Conservation (phyloP, 2,888 invertebrate genomes). For the Lymantria dispar region DNA sequence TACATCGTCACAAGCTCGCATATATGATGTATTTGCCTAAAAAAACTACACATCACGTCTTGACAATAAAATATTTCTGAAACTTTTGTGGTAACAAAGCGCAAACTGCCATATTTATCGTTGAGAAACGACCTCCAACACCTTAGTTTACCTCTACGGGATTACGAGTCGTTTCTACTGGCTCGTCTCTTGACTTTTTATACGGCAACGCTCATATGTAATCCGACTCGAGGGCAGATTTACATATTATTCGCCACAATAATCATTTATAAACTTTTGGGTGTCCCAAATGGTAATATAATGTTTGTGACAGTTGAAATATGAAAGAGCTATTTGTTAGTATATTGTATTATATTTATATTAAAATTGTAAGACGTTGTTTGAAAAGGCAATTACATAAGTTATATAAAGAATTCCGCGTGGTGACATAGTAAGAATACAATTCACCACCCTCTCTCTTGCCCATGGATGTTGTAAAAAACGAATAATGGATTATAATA, state of each 20-base stretch:
- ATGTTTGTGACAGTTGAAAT: slow-evolving; percentile 18
- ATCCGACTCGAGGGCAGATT: slow-evolving; percentile 11
- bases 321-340: slow-evolving; percentile 14
- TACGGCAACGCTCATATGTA: slow-evolving; percentile 5
- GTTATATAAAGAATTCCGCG: too few species aligned
- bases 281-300: slow-evolving; percentile 14
- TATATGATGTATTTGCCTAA: background rate
- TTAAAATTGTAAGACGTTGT: too few species aligned
- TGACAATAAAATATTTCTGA: slow-evolving; percentile 31
- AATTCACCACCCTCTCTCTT: too few species aligned
- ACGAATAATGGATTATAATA: too few species aligned
- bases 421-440: too few species aligned
- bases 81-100: slow-evolving; percentile 30
- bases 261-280: slow-evolving; percentile 31
- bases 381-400: background rate
- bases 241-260: slow-evolving; percentile 31
- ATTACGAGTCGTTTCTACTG: slow-evolving; percentile 32
- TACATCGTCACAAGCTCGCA: background rate
- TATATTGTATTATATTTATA: too few species aligned
- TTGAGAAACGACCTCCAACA: slow-evolving; percentile 11
- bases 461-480: too few species aligned
- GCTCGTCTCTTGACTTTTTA: slow-evolving; percentile 18
- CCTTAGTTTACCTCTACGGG: slow-evolving; percentile 22
- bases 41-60: slow-evolving; percentile 19
- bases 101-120: slow-evolving; percentile 24